Evolutionary conservation across 2,113 vertebrate species (phyloP).

Genomic region (Perognathus longimembris): DNA sequence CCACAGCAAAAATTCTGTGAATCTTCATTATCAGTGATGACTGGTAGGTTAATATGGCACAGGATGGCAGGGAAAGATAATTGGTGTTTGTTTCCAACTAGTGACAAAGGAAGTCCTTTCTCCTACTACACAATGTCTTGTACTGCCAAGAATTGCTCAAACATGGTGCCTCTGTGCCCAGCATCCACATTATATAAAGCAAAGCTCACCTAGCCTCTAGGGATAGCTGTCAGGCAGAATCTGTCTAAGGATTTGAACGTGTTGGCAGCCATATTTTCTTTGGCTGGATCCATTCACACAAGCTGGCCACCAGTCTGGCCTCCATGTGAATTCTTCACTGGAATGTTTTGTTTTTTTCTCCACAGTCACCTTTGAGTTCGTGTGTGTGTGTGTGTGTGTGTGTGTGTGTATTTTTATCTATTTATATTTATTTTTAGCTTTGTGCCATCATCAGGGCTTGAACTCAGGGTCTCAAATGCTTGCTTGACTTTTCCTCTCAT

Average conservation of each 20-base stretch:
- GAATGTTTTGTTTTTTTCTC: not conserved
- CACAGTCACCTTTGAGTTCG: not conserved
- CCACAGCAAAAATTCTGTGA: too few species aligned
- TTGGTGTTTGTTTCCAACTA: conserved; percentile 96
- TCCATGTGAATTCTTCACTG: not conserved
- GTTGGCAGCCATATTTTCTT: not conserved
- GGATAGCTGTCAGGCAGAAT: not conserved
- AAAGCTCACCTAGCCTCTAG: not conserved
- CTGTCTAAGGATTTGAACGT: too few species aligned
- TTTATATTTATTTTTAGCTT: too few species aligned
- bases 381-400: too few species aligned
- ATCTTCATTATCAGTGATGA: conserved; percentile 97
- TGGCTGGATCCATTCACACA: not conserved
- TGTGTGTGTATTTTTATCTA: too few species aligned
- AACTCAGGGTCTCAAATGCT: too few species aligned
- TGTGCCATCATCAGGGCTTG: too few species aligned
- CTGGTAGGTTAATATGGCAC: conserved; percentile 94
- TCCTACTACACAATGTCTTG: conserved; percentile 89
- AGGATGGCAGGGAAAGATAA: conserved; percentile 95
- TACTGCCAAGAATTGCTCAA: conserved; percentile 93
- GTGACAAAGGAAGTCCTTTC: conserved; percentile 96
- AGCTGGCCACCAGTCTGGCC: not conserved
- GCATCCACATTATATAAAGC: conserved; percentile 88
- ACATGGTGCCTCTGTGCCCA: conserved; percentile 94
- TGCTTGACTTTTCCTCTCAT: too few species aligned